Percentiles rank a stretch among this genome's conserved stretches.
These are phyloP conservation scores for Halcyon badia DNA, from an alignment of 2,797 vertebrate species.

Conservation along the genomic window DNA sequence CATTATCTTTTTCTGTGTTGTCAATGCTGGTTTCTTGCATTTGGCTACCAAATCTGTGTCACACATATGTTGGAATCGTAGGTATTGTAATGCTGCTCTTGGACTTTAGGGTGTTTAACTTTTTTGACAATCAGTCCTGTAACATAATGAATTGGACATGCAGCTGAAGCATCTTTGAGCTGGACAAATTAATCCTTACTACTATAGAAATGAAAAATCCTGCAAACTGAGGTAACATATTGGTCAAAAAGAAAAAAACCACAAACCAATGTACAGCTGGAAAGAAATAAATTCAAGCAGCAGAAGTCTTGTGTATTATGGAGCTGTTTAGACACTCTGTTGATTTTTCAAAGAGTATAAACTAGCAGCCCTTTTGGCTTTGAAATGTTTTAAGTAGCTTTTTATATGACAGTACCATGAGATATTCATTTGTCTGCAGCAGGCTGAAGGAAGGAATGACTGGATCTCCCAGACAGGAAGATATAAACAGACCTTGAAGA, in stretches of 20 bases:
- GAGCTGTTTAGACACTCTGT: slow-evolving; percentile 56
- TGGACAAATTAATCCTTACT: slow-evolving; percentile 52
- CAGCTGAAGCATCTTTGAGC: not conserved
- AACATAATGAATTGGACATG: not conserved
- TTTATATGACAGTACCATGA: slow-evolving; percentile 73
- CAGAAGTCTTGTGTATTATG: slow-evolving; percentile 31
- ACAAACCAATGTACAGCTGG: not conserved
- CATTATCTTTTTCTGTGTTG: not conserved
- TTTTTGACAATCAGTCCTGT: not conserved
- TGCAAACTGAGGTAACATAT: slow-evolving; percentile 12
- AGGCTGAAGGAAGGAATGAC: slow-evolving; percentile 59
- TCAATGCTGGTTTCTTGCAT: not conserved
- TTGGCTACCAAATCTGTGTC: not conserved
- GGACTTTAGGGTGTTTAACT: not conserved
- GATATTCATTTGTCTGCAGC: slow-evolving; percentile 69
- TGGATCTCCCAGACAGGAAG: slow-evolving; percentile 70
- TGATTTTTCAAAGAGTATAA: slow-evolving; percentile 72
- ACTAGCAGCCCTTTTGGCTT: slow-evolving; percentile 69
- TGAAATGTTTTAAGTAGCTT: slow-evolving; percentile 70
- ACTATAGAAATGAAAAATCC: slow-evolving; percentile 54
- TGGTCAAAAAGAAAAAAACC: not conserved
- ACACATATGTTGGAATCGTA: not conserved
- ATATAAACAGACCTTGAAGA: slow-evolving; percentile 74
- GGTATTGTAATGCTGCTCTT: not conserved
- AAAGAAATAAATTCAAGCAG: slow-evolving; percentile 50